Percentiles rank a stretch among this genome's conserved stretches.
phyloP scores from a whole-genome alignment of 2,113 vertebrate genomes.

The Mohoua ochrocephala region DNA sequence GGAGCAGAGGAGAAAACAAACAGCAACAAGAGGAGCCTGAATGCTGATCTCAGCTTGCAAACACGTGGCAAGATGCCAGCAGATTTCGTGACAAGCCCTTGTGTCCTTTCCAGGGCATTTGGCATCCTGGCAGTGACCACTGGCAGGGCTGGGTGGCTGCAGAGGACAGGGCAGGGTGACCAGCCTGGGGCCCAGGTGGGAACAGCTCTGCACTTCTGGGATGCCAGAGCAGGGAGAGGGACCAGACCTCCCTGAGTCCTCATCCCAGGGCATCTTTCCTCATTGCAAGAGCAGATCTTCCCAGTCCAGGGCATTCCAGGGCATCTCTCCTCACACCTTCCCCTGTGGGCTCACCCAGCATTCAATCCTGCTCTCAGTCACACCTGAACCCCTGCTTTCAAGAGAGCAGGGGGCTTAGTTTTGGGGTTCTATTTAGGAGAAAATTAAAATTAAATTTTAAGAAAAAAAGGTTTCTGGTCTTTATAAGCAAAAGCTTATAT shows the following conservation, averaged over 20 bases:
- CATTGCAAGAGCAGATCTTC: background rate
- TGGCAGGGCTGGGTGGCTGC: background rate
- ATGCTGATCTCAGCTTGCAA: background rate
- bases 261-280: background rate
- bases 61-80: background rate
- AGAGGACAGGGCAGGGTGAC: background rate
- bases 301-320: background rate
- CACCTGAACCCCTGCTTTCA: background rate
- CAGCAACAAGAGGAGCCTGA: background rate
- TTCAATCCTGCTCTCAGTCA: background rate
- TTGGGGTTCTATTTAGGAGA: background rate
- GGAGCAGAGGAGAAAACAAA: background rate
- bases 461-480: background rate
- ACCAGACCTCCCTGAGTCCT: background rate
- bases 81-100: background rate
- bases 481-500: background rate
- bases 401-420: background rate
- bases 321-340: background rate
- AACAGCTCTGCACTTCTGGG: background rate
- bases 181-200: background rate
- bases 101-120: background rate
- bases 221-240: background rate
- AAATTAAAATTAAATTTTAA: background rate
- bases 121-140: background rate
- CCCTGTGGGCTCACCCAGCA: background rate